phyloP scores from a whole-genome alignment of 1,140 invertebrate species.

The Apis florea region DNA sequence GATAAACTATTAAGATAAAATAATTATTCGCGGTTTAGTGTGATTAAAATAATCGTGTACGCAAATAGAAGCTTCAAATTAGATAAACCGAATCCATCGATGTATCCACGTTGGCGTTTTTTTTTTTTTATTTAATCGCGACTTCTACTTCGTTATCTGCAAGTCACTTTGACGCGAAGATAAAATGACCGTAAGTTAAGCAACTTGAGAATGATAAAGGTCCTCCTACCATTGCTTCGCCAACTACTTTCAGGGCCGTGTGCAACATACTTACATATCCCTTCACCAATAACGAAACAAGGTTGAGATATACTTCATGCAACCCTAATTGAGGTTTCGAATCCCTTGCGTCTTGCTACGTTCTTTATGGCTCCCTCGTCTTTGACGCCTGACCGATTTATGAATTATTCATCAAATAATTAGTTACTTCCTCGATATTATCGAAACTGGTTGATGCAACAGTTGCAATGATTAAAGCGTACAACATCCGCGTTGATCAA shows the following conservation, averaged over 20 bases:
- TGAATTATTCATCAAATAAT: not conserved
- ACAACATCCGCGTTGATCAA: not conserved
- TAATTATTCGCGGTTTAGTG: too few species aligned
- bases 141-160: not conserved
- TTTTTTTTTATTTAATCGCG: not conserved
- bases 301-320: not conserved
- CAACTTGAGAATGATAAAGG: not conserved
- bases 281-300: not conserved
- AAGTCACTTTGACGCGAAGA: not conserved
- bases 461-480: not conserved
- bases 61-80: too few species aligned
- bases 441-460: not conserved
- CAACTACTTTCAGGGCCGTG: not conserved
- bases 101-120: not conserved
- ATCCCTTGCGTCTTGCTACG: not conserved
- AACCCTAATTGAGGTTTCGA: not conserved
- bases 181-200: not conserved
- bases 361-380: not conserved
- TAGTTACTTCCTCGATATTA: not conserved
- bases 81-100: not conserved
- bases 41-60: too few species aligned
- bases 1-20: too few species aligned
- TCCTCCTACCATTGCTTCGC: not conserved
- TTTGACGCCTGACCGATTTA: not conserved
- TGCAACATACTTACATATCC: not conserved